Base-by-base conservation (phyloP, 2,113 vertebrate species). In the Chaetura pelagica region DNA sequence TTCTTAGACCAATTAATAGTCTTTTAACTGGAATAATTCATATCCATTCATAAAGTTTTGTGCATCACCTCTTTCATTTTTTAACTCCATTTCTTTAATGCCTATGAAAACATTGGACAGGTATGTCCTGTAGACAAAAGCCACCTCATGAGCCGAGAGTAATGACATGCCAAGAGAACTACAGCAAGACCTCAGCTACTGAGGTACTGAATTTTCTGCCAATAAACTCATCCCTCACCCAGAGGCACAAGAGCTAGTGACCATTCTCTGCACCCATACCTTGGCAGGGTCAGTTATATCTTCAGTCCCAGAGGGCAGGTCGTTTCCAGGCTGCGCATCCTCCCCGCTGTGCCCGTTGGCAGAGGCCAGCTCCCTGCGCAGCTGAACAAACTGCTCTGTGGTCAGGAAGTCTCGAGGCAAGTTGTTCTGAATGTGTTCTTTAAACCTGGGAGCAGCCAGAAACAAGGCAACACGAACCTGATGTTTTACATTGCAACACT, bases 271-370 rank as follows among this genome's bases (percentile, higher is more conserved):
- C 3, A 1, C 3, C 2, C 0, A 40, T 97, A 99, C 99, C 98
- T 99, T 99, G 62, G 99, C 99, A 27, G 99, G 99, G 89, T 99
- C 99, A 1, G 99, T 98, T 42, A 99, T 99, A 63, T 99, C 99
- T 69, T 99, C 99, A 3, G 97, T 98, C 40, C 99, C 99, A 5
- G 98, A 98, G 2, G 99, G 99, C 10, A 99, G 95, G 22, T 99
- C 99, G 19, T 99, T 99, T n/a, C 90, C 97, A 21, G 97, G 97
- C 5, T 98, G 98, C 3, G 97, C 98, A 5, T 98, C 97, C 42
- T 98, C 98, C 91, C 98, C 98, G 24, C 93, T 96, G 6, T 98
- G 97, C 32, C 98, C 98, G 38, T 98, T 99, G 72, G 98, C 97
- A 57, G 99, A 98, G 1, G 99, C 99, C 64, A 99, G 98, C 76